Percentiles rank a stretch among this genome's conserved stretches.
Conservation (phyloP, 1,140 invertebrate genomes). For the Brachionus manjavacas region DNA sequence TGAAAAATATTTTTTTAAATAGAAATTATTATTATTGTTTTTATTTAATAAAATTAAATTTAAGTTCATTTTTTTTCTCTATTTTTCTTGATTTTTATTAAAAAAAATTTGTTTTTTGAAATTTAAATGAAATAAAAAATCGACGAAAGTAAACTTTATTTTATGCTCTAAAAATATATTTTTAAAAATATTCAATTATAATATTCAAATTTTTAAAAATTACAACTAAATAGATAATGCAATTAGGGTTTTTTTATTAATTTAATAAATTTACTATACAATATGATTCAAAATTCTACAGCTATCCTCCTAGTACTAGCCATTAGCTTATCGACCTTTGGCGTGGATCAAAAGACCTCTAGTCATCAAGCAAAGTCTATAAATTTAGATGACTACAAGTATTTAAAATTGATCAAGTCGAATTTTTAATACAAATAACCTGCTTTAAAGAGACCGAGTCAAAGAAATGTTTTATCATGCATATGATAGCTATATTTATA, state of each 20-base stretch:
- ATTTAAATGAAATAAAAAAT: too few relatives aligned
- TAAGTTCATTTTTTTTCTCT: too few relatives aligned
- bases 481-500: constrained; percentile 85
- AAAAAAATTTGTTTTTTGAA: too few relatives aligned
- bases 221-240: background rate
- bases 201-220: background rate
- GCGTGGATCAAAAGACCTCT: background rate
- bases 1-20: too few relatives aligned
- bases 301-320: background rate
- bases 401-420: background rate
- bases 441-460: constrained; percentile 57
- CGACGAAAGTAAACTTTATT: background rate
- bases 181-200: background rate
- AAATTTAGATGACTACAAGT: background rate
- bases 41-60: too few relatives aligned
- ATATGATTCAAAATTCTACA: background rate
- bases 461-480: constrained; percentile 71
- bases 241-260: background rate
- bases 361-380: background rate
- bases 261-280: background rate
- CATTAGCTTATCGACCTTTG: background rate
- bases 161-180: background rate
- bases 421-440: background rate
- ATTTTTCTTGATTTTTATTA: too few relatives aligned
- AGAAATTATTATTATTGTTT: too few relatives aligned